Conservation (phyloP, 2,113 vertebrate genomes). For the Erpornis zantholeuca region DNA sequence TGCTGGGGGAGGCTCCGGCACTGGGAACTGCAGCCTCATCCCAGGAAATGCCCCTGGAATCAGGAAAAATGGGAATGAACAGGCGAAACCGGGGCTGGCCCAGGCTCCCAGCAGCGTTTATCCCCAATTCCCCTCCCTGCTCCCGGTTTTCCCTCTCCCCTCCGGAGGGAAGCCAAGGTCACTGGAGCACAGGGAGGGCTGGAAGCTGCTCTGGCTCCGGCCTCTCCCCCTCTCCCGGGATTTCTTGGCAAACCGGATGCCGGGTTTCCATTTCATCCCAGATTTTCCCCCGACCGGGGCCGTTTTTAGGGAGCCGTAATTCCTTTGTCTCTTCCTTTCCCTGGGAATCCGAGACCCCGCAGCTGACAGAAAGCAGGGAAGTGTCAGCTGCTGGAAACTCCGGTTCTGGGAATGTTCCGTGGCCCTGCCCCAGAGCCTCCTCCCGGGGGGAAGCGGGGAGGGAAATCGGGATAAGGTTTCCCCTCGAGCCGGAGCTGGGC, state of each 20-base stretch:
- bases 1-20: no score
- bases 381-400: not conserved
- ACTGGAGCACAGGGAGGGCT: rapidly evolving
- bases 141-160: not conserved
- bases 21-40: no score
- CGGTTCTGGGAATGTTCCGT: not conserved
- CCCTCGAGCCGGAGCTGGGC: not conserved
- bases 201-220: not conserved
- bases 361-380: not conserved
- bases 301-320: not conserved
- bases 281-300: not conserved
- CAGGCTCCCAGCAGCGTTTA: not conserved
- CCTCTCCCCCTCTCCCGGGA: rapidly evolving
- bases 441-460: not conserved
- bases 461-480: not conserved
- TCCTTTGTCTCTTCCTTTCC: not conserved
- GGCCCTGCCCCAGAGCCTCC: not conserved
- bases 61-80: not conserved
- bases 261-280: not conserved
- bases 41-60: not conserved
- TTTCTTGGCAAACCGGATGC: not conserved
- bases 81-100: not conserved
- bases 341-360: not conserved
- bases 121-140: not conserved
- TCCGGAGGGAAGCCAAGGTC: rapidly evolving